A percentile compares a stretch with the other conserved stretches of the same genome.
Evolutionary conservation across 2,113 vertebrate species (phyloP).

Genomic region (Microcebus tavaratra): DNA sequence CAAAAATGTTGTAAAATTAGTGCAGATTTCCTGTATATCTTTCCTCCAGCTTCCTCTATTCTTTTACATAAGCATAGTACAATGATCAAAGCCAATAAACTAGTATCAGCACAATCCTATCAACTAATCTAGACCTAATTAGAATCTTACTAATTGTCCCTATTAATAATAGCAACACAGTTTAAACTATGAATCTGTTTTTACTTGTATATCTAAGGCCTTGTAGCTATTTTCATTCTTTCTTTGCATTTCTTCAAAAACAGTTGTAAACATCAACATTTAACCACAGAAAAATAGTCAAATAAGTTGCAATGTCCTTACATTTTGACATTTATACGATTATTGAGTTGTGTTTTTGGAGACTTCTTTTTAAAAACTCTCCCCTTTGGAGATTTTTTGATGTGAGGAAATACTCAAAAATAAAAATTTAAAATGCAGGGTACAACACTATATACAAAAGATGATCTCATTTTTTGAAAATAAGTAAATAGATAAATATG

Average conservation of each 20-base stretch:
- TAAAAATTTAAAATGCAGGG: conserved; percentile 10
- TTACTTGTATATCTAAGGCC: not conserved
- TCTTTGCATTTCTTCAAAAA: not conserved
- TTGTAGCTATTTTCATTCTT: not conserved
- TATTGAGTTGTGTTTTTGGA: not conserved
- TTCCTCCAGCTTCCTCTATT: not conserved
- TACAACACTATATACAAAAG: not conserved
- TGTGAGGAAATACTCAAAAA: not conserved
- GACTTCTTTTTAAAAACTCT: not conserved
- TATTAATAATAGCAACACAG: not conserved
- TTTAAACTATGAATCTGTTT: not conserved
- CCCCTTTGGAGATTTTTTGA: not conserved
- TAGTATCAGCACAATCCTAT: not conserved
- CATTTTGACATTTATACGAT: not conserved
- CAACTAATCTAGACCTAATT: not conserved
- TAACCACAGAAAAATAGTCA: conserved; percentile 19
- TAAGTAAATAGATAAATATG: not conserved
- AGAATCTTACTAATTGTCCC: not conserved
- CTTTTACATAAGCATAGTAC: not conserved
- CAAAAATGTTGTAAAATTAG: not conserved
- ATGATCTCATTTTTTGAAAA: conserved; percentile 13
- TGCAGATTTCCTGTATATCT: not conserved
- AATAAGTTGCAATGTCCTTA: conserved; percentile 19
- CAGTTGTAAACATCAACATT: not conserved
- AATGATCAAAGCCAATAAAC: not conserved